Evolutionary conservation across 2,888 invertebrate species (phyloP).

Genomic region (Monoplex corrugatus): DNA sequence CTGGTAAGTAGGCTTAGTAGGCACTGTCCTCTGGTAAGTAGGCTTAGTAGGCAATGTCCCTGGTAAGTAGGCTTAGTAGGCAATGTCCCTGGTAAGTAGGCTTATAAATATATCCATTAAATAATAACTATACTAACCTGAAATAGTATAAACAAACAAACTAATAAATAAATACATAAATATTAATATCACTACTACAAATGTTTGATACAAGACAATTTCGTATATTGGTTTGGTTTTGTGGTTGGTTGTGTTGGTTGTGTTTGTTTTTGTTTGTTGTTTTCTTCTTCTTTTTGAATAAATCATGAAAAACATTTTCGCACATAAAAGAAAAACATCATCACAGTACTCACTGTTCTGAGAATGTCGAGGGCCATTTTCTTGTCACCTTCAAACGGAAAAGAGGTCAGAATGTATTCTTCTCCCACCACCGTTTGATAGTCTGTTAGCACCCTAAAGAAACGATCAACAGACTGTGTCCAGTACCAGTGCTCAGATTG

Average conservation of each 20-base stretch:
- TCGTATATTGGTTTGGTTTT: neutral
- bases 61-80: no score
- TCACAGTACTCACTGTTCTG: slow-evolving; percentile 72
- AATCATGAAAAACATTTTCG: no score
- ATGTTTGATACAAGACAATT: neutral
- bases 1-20: no score
- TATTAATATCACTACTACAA: no score
- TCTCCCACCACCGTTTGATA: slow-evolving; percentile 77
- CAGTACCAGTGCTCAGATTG: no score
- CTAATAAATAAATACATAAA: neutral
- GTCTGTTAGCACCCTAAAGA: slow-evolving; percentile 77
- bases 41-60: no score
- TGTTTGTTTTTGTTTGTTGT: no score
- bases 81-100: no score
- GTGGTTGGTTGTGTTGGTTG: neutral
- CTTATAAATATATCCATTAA: no score
- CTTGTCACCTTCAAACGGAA: slow-evolving; percentile 80
- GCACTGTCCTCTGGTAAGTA: no score
- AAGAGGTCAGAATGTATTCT: slow-evolving; percentile 79
- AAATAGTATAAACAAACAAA: neutral
- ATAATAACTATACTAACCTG: no score
- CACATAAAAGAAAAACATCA: neutral
- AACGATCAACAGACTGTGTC: slow-evolving; percentile 20
- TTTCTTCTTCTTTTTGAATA: no score
- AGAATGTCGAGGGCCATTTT: slow-evolving; percentile 73